Conservation (phyloP, 2,113 vertebrate species). For the Urocynchramus pylzowi region DNA sequence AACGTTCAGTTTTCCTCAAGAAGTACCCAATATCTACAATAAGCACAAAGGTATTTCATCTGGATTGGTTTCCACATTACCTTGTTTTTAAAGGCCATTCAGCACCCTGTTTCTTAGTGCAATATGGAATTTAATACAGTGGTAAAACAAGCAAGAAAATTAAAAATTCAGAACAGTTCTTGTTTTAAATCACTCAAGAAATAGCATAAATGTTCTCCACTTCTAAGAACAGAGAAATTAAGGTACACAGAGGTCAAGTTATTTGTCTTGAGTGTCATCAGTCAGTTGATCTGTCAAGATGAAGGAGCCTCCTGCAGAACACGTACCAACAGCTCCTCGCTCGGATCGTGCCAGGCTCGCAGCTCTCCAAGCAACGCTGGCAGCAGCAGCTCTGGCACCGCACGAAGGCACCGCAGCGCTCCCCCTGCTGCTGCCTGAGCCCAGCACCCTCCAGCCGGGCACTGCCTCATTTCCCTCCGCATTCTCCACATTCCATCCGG, state of each 20-base stretch:
- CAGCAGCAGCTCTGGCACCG: accelerated
- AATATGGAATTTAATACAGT: neutral
- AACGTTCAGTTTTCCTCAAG: neutral
- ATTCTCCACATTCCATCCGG: accelerated
- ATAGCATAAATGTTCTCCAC: neutral
- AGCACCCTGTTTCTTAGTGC: neutral
- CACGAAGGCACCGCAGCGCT: accelerated
- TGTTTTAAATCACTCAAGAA: neutral
- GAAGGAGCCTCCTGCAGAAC: neutral
- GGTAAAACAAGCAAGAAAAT: neutral
- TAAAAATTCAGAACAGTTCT: neutral
- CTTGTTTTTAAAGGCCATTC: neutral
- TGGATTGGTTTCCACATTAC: neutral
- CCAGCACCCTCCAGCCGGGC: neutral
- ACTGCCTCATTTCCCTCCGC: neutral
- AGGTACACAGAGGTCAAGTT: neutral
- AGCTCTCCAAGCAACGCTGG: accelerated
- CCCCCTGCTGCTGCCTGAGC: accelerated
- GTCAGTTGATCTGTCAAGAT: neutral
- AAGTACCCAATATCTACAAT: neutral
- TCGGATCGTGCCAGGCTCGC: accelerated
- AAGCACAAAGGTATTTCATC: neutral
- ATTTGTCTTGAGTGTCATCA: neutral
- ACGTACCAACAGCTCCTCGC: accelerated
- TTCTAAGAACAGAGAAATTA: neutral